These are phyloP conservation scores for Fregata magnificens DNA, from an alignment of 2,113 vertebrate genomes.

Conservation along the genomic window DNA sequence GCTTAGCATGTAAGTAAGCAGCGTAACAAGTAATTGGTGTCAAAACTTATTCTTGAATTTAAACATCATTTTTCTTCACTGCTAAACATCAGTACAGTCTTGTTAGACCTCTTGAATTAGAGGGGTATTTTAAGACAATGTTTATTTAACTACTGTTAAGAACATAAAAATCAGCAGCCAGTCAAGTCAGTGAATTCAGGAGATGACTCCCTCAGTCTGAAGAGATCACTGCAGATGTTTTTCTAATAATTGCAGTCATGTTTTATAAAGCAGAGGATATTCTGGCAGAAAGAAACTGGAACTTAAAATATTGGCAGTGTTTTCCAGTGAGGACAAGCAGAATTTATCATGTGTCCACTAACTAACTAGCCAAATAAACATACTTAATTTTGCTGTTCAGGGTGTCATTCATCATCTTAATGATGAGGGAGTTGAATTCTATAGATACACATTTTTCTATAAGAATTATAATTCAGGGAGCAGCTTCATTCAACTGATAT, in stretches of 20 bases:
- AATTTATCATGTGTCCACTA: conserved; percentile 24
- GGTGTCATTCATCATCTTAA: background rate
- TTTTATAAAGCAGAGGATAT: background rate
- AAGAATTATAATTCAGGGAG: conserved; percentile 2
- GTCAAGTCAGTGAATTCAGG: background rate
- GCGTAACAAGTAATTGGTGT: background rate
- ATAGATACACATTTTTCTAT: background rate
- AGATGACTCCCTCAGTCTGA: background rate
- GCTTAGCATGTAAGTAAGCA: background rate
- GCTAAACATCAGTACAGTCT: background rate
- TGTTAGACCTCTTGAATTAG: background rate
- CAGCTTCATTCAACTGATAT: background rate
- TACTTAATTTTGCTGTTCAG: conserved; percentile 29
- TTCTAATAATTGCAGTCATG: background rate
- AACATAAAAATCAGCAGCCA: background rate
- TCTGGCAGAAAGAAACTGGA: background rate
- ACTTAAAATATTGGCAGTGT: background rate
- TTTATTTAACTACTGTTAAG: background rate
- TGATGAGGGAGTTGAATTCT: background rate
- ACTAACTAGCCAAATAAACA: conserved; percentile 39
- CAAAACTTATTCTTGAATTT: background rate
- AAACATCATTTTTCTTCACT: background rate
- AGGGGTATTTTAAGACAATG: background rate
- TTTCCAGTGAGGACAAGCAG: background rate
- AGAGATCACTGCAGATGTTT: background rate